phyloP scores from a whole-genome alignment of 2,888 invertebrate species.

The Polylopha cassiicola region DNA sequence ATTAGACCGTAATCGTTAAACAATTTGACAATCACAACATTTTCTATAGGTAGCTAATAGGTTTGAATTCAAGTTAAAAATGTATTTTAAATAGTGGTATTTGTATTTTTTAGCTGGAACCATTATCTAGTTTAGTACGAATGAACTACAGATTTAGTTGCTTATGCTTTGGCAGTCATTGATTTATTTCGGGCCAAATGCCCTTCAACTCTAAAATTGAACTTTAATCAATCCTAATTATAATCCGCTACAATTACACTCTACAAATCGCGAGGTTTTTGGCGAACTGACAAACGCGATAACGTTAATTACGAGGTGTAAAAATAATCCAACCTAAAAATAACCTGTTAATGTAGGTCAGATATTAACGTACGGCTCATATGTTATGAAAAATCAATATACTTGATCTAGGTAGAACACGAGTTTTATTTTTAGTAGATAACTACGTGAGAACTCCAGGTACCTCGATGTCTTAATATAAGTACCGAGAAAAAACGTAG shows the following conservation, averaged over 20 bases:
- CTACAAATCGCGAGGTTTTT: slow-evolving; percentile 11
- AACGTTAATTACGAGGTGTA: slow-evolving; percentile 13
- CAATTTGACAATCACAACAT: too few species aligned
- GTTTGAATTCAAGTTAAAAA: too few species aligned
- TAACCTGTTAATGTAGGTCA: slow-evolving; percentile 10
- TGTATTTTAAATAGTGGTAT: too few species aligned
- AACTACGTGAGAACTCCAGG: slow-evolving; percentile 1
- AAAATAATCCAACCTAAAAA: slow-evolving; percentile 16
- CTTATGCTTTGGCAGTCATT: neutral
- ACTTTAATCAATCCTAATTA: slow-evolving; percentile 12
- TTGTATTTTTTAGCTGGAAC: too few species aligned
- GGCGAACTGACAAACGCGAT: slow-evolving; percentile 21
- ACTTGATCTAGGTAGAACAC: slow-evolving; percentile 3
- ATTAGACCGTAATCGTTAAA: slow-evolving; percentile 6
- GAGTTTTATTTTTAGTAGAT: slow-evolving; percentile 10
- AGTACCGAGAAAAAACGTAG: too few species aligned
- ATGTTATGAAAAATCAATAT: slow-evolving; percentile 4
- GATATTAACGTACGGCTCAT: slow-evolving; percentile 2
- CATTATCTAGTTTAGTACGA: too few species aligned
- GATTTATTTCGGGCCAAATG: slow-evolving; percentile 9
- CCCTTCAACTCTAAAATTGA: slow-evolving; percentile 22
- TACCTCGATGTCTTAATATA: too few species aligned
- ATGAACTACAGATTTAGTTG: too few species aligned
- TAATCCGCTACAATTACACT: slow-evolving; percentile 8
- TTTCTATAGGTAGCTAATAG: too few species aligned